phyloP scores from a whole-genome alignment of 2,888 invertebrate genomes.

The Platynereis dumerilii region DNA sequence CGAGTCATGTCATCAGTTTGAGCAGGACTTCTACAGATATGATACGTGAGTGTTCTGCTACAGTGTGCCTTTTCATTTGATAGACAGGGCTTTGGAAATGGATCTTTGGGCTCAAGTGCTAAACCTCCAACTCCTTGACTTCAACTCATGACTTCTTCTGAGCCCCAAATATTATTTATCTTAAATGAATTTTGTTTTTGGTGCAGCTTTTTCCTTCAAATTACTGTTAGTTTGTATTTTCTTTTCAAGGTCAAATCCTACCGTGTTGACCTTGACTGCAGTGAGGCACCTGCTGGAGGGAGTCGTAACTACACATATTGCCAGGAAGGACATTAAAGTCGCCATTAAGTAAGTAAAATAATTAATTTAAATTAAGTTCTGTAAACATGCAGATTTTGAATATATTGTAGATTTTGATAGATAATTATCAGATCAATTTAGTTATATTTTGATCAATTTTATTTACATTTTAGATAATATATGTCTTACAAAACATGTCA shows the following conservation, averaged over 20 bases:
- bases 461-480: no score
- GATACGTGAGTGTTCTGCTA: constrained; percentile 61
- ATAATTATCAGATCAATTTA: no score
- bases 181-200: no score
- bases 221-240: no score
- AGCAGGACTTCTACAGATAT: constrained; percentile 66
- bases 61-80: background rate
- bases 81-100: background rate
- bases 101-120: no score
- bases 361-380: background rate
- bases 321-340: constrained; percentile 56
- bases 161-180: no score
- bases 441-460: no score
- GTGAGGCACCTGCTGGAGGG: constrained; percentile 60
- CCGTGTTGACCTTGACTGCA: constrained; percentile 55
- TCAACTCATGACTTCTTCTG: no score
- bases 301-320: constrained; percentile 52
- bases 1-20: constrained; percentile 82
- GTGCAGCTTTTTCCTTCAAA: no score
- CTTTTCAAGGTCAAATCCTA: constrained; percentile 47
- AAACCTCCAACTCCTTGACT: no score
- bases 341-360: constrained; percentile 47
- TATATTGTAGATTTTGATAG: background rate
- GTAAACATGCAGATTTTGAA: no score
- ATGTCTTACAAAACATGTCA: no score